Conservation (phyloP, 2,888 invertebrate genomes). For the Aplocera efformata region DNA sequence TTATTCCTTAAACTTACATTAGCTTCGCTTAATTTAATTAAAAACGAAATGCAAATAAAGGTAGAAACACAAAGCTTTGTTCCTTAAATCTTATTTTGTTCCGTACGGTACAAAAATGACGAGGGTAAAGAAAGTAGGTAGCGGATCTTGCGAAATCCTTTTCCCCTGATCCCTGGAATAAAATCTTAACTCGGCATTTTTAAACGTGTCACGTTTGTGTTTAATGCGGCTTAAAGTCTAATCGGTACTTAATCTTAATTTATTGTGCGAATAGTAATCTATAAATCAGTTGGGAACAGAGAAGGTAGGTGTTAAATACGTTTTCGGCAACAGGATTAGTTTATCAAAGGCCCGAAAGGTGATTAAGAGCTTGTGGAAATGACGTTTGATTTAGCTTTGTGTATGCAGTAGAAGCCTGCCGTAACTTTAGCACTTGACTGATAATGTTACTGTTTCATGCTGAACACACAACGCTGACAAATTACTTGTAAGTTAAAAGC, state of each 20-base stretch:
- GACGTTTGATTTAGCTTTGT: conserved; percentile 65
- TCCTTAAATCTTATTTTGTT: conserved; percentile 22
- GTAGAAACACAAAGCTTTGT: conserved; percentile 30
- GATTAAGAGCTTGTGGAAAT: conserved; percentile 61
- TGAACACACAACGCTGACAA: too few relatives aligned
- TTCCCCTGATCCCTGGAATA: conserved; percentile 21
- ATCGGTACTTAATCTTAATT: conserved; percentile 19
- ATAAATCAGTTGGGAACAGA: conserved; percentile 6
- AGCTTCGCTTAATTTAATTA: conserved; percentile 35
- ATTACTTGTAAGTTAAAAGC: too few relatives aligned
- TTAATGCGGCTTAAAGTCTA: conserved; percentile 16
- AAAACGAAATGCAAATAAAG: conserved; percentile 31
- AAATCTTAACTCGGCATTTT: conserved; percentile 17
- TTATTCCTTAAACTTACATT: conserved; percentile 28
- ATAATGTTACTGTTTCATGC: too few relatives aligned
- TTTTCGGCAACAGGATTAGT: conserved; percentile 37
- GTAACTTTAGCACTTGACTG: too few relatives aligned
- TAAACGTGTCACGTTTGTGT: conserved; percentile 20
- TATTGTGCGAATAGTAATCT: conserved; percentile 19
- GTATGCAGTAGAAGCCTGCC: conserved; percentile 1
- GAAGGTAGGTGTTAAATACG: conserved; percentile 19
- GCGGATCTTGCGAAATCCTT: conserved; percentile 20
- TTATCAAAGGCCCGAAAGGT: conserved; percentile 57
- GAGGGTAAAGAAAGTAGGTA: conserved; percentile 12
- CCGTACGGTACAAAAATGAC: conserved; percentile 14